Base-by-base conservation (phyloP, 2,797 vertebrate species). In the Rhinatrema bivittatum region DNA sequence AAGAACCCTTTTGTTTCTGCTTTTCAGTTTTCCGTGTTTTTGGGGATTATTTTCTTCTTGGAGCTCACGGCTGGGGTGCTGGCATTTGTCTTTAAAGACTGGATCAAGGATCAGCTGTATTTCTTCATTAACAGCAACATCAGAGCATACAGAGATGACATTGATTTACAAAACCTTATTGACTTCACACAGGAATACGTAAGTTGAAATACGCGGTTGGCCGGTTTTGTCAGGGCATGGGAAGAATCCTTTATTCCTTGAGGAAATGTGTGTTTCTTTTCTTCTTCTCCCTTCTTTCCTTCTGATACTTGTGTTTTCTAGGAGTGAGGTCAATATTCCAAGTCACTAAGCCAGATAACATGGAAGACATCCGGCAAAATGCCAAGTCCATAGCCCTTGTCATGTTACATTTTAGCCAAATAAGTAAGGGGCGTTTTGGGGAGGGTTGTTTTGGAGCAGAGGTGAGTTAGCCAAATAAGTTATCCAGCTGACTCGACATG, bases 121-220 rank as follows among this genome's bases (percentile, higher is more conserved):
- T 91, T 95, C 70, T 99, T 99, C 59, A 99, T 99, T 63, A 97
- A 99, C 85, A 98, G 97, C 85, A 99, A 99, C 79, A 97, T 99
- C 67, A 81, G 93, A 60, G 96, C 96, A 0, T 99, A 99, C 75
- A 68, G 96, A 66, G 96, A 99, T 29, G 96, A 99, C 74, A 99
- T 99, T 24, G 96, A 99, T 69, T 84, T 99, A 42, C 96, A 99
- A 72, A 99, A 99, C 75, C 90, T 99, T 53, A 99, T 99, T 64
- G 96, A 99, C 76, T 99, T 99, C 76, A 98, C 96, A 6, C 96
- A 99, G 68, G 95, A 97, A 90, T 99, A 98, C 42, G 96, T 99
- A 84, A 90, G 93, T 73, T 47, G 32, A 13, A 16, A 29, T 47
- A n/a, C n/a, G n/a, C n/a, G n/a, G n/a, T n/a, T n/a, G n/a, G n/a